Conservation (phyloP, 2,113 vertebrate genomes). For the Hemiscyllium ocellatum region DNA sequence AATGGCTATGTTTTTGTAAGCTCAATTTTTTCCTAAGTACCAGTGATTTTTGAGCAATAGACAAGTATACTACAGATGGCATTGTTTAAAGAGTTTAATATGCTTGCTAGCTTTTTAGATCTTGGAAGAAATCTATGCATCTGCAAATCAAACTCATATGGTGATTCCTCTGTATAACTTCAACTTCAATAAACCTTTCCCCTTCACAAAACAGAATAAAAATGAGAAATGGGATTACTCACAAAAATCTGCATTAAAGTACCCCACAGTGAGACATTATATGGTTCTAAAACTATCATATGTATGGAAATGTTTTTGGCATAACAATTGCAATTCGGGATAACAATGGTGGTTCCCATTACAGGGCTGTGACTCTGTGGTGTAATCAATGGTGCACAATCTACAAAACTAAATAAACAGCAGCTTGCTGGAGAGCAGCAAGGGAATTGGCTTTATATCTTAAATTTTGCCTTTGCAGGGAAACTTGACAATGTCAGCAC, state of each 20-base stretch:
- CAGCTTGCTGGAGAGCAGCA: neutral
- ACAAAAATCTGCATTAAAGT: neutral
- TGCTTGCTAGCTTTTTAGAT: conserved; percentile 18
- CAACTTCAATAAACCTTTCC: conserved; percentile 18
- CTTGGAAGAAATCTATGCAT: neutral
- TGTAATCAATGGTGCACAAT: neutral
- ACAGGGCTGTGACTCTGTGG: neutral
- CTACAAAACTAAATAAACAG: neutral
- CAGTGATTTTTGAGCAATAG: conserved; percentile 11
- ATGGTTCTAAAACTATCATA: conserved; percentile 22
- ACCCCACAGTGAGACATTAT: conserved; percentile 24
- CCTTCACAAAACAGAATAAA: neutral
- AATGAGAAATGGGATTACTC: conserved; percentile 27
- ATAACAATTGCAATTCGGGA: conserved; percentile 21
- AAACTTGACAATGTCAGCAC: neutral
- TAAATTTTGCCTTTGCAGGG: neutral
- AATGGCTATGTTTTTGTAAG: conserved; percentile 29
- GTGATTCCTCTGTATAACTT: conserved; percentile 24
- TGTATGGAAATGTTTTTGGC: conserved; percentile 11
- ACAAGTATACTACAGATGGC: conserved; percentile 34
- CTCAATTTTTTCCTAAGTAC: conserved; percentile 23
- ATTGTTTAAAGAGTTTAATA: conserved; percentile 37
- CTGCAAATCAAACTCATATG: conserved; percentile 35
- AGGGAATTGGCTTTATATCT: neutral
- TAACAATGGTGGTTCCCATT: neutral